phyloP scores from a whole-genome alignment of 2,888 invertebrate species.

The Neoascia interrupta region DNA sequence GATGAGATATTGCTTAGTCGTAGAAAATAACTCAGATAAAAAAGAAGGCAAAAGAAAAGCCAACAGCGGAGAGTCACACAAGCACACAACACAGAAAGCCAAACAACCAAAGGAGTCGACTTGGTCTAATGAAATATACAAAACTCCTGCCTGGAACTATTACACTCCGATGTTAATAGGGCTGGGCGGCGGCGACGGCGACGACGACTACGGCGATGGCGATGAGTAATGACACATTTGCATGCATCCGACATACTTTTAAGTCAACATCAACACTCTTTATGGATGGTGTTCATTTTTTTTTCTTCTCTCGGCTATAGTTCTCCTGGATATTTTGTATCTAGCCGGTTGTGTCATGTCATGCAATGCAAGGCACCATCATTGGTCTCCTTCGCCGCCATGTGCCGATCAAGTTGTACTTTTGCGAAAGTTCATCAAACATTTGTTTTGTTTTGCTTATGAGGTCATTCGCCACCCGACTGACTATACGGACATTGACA shows the following conservation, averaged over 20 bases:
- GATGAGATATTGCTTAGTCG: conserved; percentile 49
- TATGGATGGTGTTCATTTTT: conserved; percentile 39
- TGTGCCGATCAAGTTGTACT: conserved; percentile 13
- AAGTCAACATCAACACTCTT: conserved; percentile 66
- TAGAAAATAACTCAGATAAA: conserved; percentile 22
- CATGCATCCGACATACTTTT: conserved; percentile 67
- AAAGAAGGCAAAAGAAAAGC: conserved; percentile 6
- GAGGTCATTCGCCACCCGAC: conserved; percentile 18
- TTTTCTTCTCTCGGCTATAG: not conserved
- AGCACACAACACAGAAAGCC: too few relatives aligned
- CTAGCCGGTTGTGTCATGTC: conserved; percentile 43
- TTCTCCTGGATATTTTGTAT: conserved; percentile 2
- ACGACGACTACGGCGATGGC: conserved; percentile 12
- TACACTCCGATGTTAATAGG: conserved; percentile 4
- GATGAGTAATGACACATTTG: conserved; percentile 66
- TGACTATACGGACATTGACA: conserved; percentile 37
- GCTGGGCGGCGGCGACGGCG: not conserved
- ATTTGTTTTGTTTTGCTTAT: conserved; percentile 28
- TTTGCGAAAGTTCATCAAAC: conserved; percentile 7
- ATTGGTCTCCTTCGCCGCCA: too few relatives aligned
- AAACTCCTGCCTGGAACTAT: conserved; percentile 22
- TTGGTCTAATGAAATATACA: not conserved
- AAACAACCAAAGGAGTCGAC: too few relatives aligned
- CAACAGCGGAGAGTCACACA: too few relatives aligned
- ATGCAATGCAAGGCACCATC: conserved; percentile 50